phyloP scores from a whole-genome alignment of 2,797 vertebrate species.

The Poeciliopsis turneri region DNA sequence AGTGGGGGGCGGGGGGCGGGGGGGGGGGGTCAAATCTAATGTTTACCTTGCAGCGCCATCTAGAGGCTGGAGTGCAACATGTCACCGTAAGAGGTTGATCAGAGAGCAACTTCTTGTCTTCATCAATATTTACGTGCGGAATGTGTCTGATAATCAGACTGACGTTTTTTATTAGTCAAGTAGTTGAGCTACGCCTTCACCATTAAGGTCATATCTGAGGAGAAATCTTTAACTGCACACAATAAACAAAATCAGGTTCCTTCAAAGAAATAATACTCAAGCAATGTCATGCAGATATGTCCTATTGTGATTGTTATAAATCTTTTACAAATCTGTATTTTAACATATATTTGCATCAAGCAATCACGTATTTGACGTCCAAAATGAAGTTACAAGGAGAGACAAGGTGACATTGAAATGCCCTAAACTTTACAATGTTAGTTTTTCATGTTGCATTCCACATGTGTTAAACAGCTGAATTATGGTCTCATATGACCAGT shows the following conservation, averaged over 20 bases:
- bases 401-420: not conserved
- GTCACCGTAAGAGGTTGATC: not conserved
- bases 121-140: not conserved
- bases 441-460: not conserved
- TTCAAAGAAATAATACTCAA: not conserved
- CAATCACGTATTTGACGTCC: not conserved
- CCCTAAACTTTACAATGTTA: not conserved
- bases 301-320: not conserved
- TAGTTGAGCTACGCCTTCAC: not conserved
- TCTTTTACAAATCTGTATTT: not conserved
- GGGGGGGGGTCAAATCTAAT: not conserved
- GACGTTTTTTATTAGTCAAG: not conserved
- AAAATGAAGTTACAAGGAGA: not conserved
- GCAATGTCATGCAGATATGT: not conserved
- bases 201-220: not conserved
- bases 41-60: slow-evolving; percentile 43
- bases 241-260: not conserved
- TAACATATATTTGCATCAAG: not conserved
- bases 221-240: not conserved
- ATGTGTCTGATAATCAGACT: not conserved
- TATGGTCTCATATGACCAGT: not conserved
- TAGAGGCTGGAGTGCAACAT: not conserved
- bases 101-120: not conserved
- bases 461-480: not conserved
- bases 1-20: not conserved